Percentiles rank a stretch among this genome's conserved stretches.
Evolutionary conservation across 2,888 invertebrate species (phyloP).

Genomic region (Drosophila gaucha): DNA sequence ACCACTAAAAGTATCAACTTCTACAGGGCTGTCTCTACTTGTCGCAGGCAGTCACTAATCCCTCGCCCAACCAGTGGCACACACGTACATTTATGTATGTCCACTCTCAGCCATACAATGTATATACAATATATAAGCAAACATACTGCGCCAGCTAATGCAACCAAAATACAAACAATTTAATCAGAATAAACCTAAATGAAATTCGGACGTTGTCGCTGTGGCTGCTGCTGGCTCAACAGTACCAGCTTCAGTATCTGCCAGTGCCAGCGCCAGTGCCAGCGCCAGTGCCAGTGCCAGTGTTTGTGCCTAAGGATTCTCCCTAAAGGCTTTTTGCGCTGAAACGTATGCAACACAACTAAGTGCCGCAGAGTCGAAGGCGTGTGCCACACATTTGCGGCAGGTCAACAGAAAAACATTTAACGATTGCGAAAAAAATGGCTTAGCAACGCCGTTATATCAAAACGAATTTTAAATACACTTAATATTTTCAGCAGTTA

Average conservation of each 20-base stretch:
- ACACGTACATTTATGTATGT: constrained; percentile 11
- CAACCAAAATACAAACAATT: constrained; percentile 79
- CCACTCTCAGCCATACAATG: constrained; percentile 14
- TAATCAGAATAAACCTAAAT: constrained; percentile 79
- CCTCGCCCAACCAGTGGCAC: constrained; percentile 48
- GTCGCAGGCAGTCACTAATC: constrained; percentile 63
- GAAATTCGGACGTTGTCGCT: constrained; percentile 62
- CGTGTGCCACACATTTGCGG: constrained; percentile 56
- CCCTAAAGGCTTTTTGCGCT: constrained; percentile 66
- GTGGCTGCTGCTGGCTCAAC: constrained; percentile 17
- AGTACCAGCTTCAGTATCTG: constrained; percentile 6
- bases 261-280: neutral
- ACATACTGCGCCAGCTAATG: constrained; percentile 62
- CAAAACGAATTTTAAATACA: constrained; percentile 45
- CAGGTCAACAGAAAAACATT: constrained; percentile 64
- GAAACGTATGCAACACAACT: constrained; percentile 74
- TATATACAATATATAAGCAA: constrained; percentile 33
- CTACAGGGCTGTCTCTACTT: constrained; percentile 9
- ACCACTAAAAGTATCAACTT: constrained; percentile 16
- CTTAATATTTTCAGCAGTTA: constrained; percentile 24
- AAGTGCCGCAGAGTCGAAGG: constrained; percentile 56
- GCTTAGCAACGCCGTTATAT: neutral
- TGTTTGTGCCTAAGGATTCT: constrained; percentile 38
- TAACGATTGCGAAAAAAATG: constrained; percentile 60
- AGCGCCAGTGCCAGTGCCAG: neutral